Percentiles rank a stretch among this genome's conserved stretches.
Evolutionary conservation across 2,113 vertebrate genomes (phyloP).

Genomic region (Brachyhypopomus gauderio): DNA sequence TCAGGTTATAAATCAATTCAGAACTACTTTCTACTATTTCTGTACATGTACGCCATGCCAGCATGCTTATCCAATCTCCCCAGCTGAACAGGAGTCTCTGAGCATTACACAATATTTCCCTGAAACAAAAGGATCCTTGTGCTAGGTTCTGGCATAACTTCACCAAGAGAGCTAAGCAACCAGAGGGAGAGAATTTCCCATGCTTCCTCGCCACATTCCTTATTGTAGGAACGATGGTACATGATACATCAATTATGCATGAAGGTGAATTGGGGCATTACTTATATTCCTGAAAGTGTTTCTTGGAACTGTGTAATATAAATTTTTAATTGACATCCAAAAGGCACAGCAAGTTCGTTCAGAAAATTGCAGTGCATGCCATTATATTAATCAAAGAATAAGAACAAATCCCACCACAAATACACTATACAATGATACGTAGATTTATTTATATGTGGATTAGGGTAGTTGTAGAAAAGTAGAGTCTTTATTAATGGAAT

Average conservation of each 20-base stretch:
- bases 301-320: too few relatives aligned
- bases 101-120: neutral
- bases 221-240: neutral
- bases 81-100: neutral
- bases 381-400: too few relatives aligned
- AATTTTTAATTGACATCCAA: too few relatives aligned
- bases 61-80: neutral
- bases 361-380: too few relatives aligned
- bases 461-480: too few relatives aligned
- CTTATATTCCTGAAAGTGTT: too few relatives aligned
- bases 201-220: neutral
- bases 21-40: neutral
- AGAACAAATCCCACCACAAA: too few relatives aligned
- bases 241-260: neutral
- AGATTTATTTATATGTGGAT: too few relatives aligned
- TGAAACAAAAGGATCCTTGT: slow-evolving; percentile 3
- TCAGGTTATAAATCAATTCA: neutral
- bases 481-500: too few relatives aligned
- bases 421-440: too few relatives aligned
- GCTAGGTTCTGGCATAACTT: neutral
- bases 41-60: neutral
- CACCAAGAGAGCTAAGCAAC: neutral
- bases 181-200: neutral
- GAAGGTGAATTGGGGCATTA: too few relatives aligned
- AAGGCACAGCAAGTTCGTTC: too few relatives aligned